phyloP scores from a whole-genome alignment of 2,797 vertebrate genomes.

The Chiroxiphia lanceolata region DNA sequence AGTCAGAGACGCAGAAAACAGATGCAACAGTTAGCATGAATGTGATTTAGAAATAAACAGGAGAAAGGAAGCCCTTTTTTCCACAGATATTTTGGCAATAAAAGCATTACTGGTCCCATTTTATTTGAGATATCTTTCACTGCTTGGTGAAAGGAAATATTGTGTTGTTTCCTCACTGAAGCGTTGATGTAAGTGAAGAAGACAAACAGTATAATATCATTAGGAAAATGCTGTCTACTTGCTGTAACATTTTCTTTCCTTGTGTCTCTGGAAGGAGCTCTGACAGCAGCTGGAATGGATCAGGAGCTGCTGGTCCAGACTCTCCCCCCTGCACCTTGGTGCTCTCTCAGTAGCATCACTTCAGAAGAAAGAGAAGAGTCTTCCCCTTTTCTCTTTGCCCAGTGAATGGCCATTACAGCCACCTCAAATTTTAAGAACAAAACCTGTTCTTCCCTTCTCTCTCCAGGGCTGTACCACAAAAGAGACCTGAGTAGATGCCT shows the following conservation, averaged over 20 bases:
- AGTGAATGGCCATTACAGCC: background rate
- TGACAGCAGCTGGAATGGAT: background rate
- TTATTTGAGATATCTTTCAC: background rate
- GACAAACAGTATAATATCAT: background rate
- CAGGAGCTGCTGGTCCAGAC: accelerated
- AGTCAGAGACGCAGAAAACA: background rate
- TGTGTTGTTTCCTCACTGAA: background rate
- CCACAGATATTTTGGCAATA: background rate
- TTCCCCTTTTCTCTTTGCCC: background rate
- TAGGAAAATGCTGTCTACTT: background rate
- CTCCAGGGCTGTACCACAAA: background rate
- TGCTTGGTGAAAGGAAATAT: background rate
- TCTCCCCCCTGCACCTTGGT: background rate
- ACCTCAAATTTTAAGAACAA: background rate
- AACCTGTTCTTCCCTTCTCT: background rate
- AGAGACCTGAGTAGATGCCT: background rate
- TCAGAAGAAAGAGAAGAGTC: background rate
- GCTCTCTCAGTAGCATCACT: background rate
- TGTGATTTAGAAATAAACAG: conserved; percentile 12
- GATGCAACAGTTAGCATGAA: background rate
- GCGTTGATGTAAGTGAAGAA: background rate
- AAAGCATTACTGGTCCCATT: background rate
- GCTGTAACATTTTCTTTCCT: background rate
- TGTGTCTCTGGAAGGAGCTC: background rate
- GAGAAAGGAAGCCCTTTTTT: background rate